A percentile compares a stretch with the other conserved stretches of the same genome.
phyloP scores from a whole-genome alignment of 2,888 invertebrate species.

The Pinctada fucata region DNA sequence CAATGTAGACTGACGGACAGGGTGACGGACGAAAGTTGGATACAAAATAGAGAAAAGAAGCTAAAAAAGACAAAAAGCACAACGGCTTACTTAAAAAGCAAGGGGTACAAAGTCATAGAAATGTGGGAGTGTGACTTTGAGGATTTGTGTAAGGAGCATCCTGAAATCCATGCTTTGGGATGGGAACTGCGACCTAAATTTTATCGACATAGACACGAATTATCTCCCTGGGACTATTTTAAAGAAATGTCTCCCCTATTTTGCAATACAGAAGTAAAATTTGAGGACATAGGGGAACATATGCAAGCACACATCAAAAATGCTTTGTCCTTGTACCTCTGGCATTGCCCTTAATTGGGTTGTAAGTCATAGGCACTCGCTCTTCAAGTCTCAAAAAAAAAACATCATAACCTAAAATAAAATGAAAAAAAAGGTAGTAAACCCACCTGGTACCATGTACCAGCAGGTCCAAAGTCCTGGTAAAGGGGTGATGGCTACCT shows the following conservation, averaged over 20 bases:
- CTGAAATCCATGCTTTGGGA: neutral
- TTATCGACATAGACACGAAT: neutral
- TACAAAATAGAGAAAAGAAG: neutral
- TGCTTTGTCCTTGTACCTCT: no score
- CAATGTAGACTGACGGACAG: conserved; percentile 12
- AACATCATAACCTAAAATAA: no score
- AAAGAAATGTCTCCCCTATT: no score
- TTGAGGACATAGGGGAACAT: neutral
- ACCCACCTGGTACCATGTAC: no score
- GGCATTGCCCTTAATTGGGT: no score
- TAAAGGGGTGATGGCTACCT: no score
- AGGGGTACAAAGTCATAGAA: conserved; percentile 14
- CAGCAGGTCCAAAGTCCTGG: no score
- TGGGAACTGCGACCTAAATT: neutral
- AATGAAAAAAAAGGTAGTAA: no score
- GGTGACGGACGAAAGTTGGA: conserved; percentile 18
- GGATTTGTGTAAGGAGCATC: neutral
- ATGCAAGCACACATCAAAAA: no score
- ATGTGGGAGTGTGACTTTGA: conserved; percentile 31
- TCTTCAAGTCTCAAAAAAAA: no score
- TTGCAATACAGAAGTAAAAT: neutral
- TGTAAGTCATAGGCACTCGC: no score
- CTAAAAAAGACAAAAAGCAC: conserved; percentile 17
- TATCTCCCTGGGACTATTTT: neutral
- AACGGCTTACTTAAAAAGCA: conserved; percentile 5